These are phyloP conservation scores for Anolis sagrei DNA, from an alignment of 2,113 vertebrate genomes.

Conservation along the genomic window DNA sequence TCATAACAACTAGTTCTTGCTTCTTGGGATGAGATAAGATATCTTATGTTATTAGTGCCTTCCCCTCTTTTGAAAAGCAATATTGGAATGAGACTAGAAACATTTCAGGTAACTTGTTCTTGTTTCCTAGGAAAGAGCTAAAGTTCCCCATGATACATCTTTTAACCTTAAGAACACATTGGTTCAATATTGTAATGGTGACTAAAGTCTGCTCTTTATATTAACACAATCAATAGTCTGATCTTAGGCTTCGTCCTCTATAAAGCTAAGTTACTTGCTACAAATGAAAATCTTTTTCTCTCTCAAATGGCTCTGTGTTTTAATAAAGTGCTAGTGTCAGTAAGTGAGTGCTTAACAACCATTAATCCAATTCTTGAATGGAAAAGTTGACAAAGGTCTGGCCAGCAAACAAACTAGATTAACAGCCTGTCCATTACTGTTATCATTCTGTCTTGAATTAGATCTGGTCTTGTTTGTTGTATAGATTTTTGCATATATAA, in stretches of 20 bases:
- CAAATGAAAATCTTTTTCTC: constrained; percentile 38
- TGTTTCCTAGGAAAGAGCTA: background rate
- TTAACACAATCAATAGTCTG: background rate
- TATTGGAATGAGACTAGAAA: background rate
- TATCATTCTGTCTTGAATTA: constrained; percentile 35
- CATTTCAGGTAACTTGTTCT: background rate
- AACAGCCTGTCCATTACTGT: constrained; percentile 43
- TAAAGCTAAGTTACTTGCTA: constrained; percentile 17
- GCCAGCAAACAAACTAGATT: constrained; percentile 38
- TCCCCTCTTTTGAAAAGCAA: background rate
- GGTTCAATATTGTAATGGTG: background rate
- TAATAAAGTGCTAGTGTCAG: constrained; percentile 43
- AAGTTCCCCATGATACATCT: background rate
- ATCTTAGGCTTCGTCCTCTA: background rate
- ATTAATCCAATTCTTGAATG: constrained; percentile 49
- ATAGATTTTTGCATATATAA: constrained; percentile 35
- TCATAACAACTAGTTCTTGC: no score
- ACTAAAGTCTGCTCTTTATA: constrained; percentile 32
- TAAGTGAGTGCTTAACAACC: constrained; percentile 25
- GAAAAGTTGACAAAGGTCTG: constrained; percentile 50
- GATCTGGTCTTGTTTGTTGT: constrained; percentile 16
- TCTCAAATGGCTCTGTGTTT: constrained; percentile 1
- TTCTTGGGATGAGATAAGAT: background rate
- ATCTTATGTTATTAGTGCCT: background rate
- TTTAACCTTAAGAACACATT: constrained; percentile 7